phyloP scores from a whole-genome alignment of 2,888 invertebrate genomes.

The Nephrotoma appendiculata region DNA sequence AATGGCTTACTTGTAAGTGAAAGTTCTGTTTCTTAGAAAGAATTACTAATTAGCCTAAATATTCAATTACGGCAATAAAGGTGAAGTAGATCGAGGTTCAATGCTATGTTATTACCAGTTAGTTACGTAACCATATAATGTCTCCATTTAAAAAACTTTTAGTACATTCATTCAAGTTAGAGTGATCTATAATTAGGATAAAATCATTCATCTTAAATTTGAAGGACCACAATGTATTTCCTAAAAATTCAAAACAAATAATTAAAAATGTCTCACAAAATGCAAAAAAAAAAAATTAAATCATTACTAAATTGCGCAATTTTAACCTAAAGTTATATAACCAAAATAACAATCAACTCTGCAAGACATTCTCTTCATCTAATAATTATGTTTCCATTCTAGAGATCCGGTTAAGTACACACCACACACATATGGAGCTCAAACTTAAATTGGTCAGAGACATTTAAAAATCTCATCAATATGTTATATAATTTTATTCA shows the following conservation, averaged over 20 bases:
- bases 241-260: not conserved
- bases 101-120: too few relatives aligned
- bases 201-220: not conserved
- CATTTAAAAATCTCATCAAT: not conserved
- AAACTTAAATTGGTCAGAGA: not conserved
- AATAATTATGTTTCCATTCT: not conserved
- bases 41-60: too few relatives aligned
- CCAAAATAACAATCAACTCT: not conserved
- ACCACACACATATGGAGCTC: not conserved
- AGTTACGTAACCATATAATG: too few relatives aligned
- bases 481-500: not conserved
- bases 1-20: too few relatives aligned
- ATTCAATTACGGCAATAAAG: too few relatives aligned
- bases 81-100: too few relatives aligned
- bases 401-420: not conserved
- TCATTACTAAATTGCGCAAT: not conserved
- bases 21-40: too few relatives aligned
- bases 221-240: not conserved
- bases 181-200: not conserved
- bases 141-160: not conserved
- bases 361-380: not conserved
- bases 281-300: not conserved
- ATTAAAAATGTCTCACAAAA: not conserved
- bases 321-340: not conserved
- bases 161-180: not conserved